phyloP scores from a whole-genome alignment of 2,113 vertebrate genomes.

The Rhynchopsitta pachyrhyncha region DNA sequence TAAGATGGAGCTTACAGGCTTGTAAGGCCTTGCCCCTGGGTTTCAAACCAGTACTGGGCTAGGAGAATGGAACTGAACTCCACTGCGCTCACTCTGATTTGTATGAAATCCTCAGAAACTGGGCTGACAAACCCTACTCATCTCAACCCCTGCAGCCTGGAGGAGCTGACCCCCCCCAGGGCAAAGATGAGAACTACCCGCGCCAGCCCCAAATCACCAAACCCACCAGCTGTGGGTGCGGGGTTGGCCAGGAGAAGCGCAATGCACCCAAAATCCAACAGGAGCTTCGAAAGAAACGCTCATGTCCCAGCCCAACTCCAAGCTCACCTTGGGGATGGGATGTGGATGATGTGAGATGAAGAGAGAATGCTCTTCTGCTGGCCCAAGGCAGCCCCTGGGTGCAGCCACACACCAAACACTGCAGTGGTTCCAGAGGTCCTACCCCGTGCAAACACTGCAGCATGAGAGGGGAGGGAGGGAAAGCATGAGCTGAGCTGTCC shows the following conservation, averaged over 20 bases:
- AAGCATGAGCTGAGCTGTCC: not conserved
- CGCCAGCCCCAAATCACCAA: not conserved
- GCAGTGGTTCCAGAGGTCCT: not conserved
- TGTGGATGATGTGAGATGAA: accelerated
- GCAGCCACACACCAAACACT: accelerated
- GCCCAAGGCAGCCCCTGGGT: not conserved
- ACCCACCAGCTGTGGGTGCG: not conserved
- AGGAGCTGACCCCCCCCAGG: not conserved
- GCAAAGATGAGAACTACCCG: not conserved
- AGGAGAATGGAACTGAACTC: not conserved
- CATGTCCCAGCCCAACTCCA: not conserved
- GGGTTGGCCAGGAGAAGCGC: accelerated
- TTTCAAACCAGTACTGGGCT: not conserved
- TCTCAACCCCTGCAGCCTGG: not conserved
- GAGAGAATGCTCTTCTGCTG: not conserved
- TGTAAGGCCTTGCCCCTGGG: not conserved
- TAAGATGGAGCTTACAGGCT: not conserved
- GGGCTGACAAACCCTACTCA: not conserved
- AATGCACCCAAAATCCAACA: not conserved
- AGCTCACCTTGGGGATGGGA: accelerated
- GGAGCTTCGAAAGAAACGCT: not conserved
- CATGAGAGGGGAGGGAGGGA: not conserved
- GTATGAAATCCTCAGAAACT: not conserved
- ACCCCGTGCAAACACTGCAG: not conserved
- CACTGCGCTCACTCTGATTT: not conserved